Base-by-base conservation (phyloP, 2,797 vertebrate species). In the Ataeniobius toweri region DNA sequence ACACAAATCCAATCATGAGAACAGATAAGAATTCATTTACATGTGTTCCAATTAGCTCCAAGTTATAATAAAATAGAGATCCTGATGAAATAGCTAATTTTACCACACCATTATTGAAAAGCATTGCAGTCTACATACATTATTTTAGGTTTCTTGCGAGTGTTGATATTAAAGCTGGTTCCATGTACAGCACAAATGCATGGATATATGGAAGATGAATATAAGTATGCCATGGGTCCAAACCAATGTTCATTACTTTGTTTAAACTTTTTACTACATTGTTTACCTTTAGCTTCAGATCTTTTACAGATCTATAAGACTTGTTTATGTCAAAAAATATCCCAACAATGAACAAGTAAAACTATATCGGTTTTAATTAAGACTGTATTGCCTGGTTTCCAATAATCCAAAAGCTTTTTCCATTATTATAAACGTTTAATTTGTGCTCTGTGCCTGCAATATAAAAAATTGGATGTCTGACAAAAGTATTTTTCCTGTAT, bases 401-500 rank as follows among this genome's bases (percentile, higher is more conserved):
- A 39, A 71, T n/a, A 36, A 18, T 28, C 3, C 24, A 26, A 26
- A 73, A 6, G 46, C 13, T 51, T 39, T 53, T 5, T 22, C 10
- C 31, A 28, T 16, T 18, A 68, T 14, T 5, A 22, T 26, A 20
- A 6, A 20, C 36, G 22, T 75, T 75, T 67, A 55, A 20, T 68
- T 9, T 75, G 28, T 18, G 8, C 26, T 20, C 24, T 1, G 41
- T 9, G 12, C 8, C 22, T 44, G 36, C 10, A 36, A 36, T 65
- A 65, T 39, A 67, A 41, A 31, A 59, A 4, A 44, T 77, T 68
- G 53, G 69, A 81, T 9, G 61, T 63, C 71, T 77, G 74, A 76
- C 77, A 77, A 78, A 78, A 48, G 20, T 69, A 73, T 46, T 70
- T 72, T 36, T 82, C 80, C 75, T 87, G 80, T 79, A 81, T 74